Base-by-base conservation (phyloP, 1,140 invertebrate species). In the Tetranychus cinnabarinus region DNA sequence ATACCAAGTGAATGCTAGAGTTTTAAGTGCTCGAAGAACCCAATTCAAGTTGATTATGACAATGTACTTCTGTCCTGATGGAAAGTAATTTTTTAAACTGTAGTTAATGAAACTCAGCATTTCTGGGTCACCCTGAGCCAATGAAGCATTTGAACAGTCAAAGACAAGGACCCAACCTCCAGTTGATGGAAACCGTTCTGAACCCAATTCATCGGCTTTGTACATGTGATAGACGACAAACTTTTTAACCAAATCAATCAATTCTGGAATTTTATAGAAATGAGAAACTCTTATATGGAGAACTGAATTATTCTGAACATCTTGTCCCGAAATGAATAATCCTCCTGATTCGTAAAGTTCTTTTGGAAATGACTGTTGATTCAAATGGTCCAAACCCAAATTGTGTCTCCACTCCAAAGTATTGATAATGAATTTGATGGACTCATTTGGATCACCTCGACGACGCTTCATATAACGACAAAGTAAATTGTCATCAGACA, bases 61-160 rank as follows among this genome's bases (percentile, higher is more conserved):
- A 13, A 60, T 36, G 34, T 60, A 60, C 42, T 39, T 23, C 7
- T 45, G 47, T 12, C 59, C 59, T 31, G n/a, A n/a, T 23, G 59
- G 59, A 37, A 60, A 60, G 47, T 60, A 60, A 34, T 60, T 47
- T 39, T 33, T 46, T n/a, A 60, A 33, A 15, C 47, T 57, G 46
- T 12, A 5, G 15, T 45, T 50, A 3, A 60, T 37, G 37, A 60
- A 60, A n/a, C 23, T n/a, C 33, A 60, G n/a, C 23, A 50, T 57
- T 33, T 60, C 59, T n/a, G 52, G n/a, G 45, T 60, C 59, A 34
- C n/a, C 45, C 58, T 60, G 58, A 35, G 33, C 45, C 59, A 39
- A 13, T 31, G 47, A 46, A 23, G 42, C 48, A 4, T 33, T 23
- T 8, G 59, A 45, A 37, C 59, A 60, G 36, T 60, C 59, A 35